Base-by-base conservation (phyloP, 2,888 invertebrate species). In the Buathra laborator region DNA sequence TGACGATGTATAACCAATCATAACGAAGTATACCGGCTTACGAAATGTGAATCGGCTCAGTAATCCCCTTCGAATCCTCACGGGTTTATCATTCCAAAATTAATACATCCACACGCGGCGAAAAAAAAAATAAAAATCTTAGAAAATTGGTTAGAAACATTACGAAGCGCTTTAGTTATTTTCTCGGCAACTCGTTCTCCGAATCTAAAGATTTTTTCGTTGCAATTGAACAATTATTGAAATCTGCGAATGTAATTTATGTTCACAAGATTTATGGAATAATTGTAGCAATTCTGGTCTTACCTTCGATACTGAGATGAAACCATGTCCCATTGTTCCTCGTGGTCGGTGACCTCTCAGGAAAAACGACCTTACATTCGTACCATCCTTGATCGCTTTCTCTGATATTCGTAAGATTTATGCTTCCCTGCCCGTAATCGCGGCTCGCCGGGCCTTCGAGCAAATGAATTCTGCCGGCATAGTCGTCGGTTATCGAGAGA, bases 381-480 rank as follows among this genome's bases (percentile, higher is more conserved):
- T 98, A 99, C 96, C 98, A 97, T 88, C 98, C 99, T 91, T 97
- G 96, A 94, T 99, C 99, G 72, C 97, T 96, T 94, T 98, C 98
- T 86, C 97, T 95, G 89, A 98, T 97, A 88, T 97, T 96, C 80
- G 97, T 98, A 87, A 99, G 95, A 95, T 98, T 98, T 89, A 98
- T 96, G 89, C 97, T 96, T 89, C 96, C 97, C 88, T 95, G 95
- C 24, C 96, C 96, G 84, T 94, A 95, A 37, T 95, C 94, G 83
- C 95, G 95, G 84, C 96, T 96, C 71, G 95, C 95, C 84, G 94
- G 93, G 87, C 93, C 95, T 81, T 94, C 95, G 72, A 97, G 94
- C 76, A 97, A 95, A 86, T 95, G 95, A 89, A 98, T 95, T 86
- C 98, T 96, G 43, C 97, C 97, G 16, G 94, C 95, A 92, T 96